Percentiles rank a stretch among this genome's conserved stretches.
phyloP scores from a whole-genome alignment of 2,797 vertebrate species.

The Heteromormyrus szaboi region DNA sequence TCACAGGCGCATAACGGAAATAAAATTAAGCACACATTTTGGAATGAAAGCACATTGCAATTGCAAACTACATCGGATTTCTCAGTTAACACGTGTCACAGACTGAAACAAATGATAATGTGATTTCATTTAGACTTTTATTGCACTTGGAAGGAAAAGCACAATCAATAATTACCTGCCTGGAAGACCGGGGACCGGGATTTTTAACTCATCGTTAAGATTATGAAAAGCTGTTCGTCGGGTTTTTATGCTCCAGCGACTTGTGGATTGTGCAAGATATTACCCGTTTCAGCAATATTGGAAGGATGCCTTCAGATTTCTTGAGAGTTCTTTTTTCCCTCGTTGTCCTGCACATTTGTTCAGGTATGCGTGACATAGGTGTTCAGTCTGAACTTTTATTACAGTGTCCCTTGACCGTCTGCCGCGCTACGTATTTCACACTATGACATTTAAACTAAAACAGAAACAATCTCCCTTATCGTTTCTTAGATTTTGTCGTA shows the following conservation, averaged over 20 bases:
- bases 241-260: constrained; percentile 18
- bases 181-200: neutral
- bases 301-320: constrained; percentile 54
- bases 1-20: neutral
- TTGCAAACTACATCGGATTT: neutral
- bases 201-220: neutral
- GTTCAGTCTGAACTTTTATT: neutral
- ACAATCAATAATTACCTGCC: neutral
- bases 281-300: constrained; percentile 33
- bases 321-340: constrained; percentile 52
- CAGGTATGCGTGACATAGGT: constrained; percentile 50
- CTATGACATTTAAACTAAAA: neutral
- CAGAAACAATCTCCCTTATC: neutral
- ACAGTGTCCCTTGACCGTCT: neutral
- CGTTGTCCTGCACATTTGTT: constrained; percentile 53
- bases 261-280: constrained; percentile 17
- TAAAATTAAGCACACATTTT: neutral
- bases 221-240: neutral
- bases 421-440: neutral
- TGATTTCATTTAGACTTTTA: constrained; percentile 15
- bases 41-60: neutral
- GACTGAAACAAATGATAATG: neutral
- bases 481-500: neutral
- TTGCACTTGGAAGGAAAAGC: constrained; percentile 2
- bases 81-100: neutral